phyloP scores from a whole-genome alignment of 2,113 vertebrate genomes.

The Elephantulus edwardii region DNA sequence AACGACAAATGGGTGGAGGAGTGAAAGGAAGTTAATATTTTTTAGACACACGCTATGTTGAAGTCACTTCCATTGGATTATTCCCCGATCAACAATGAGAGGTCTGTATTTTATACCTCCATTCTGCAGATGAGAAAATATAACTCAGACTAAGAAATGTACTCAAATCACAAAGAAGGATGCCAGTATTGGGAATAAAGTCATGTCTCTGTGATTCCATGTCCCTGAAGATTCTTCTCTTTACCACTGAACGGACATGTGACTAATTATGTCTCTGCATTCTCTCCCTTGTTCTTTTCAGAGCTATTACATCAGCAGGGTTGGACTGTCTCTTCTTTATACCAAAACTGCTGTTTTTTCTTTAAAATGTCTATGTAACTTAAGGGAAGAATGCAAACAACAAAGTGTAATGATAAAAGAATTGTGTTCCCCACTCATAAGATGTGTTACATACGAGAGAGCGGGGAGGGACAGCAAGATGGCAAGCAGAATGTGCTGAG shows the following conservation, averaged over 20 bases:
- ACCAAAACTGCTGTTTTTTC: neutral
- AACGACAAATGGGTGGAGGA: neutral
- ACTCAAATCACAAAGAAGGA: neutral
- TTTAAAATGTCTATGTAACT: slow-evolving; percentile 23
- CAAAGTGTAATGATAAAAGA: slow-evolving; percentile 40
- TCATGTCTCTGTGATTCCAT: neutral
- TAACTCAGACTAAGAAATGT: neutral
- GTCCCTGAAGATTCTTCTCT: neutral
- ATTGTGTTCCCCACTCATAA: neutral
- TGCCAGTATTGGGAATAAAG: neutral
- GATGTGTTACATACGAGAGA: slow-evolving; percentile 69
- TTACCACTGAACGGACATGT: neutral
- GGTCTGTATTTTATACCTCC: neutral
- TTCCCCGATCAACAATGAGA: neutral
- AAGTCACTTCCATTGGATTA: neutral
- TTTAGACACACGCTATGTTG: neutral
- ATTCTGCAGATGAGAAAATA: neutral
- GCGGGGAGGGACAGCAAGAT: slow-evolving; percentile 13
- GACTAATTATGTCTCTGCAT: neutral
- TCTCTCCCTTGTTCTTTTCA: neutral
- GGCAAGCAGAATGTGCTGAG: slow-evolving; percentile 40
- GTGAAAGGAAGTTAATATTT: neutral
- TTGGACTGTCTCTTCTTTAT: neutral
- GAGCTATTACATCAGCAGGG: too few species aligned
- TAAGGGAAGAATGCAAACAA: neutral